A percentile compares a stretch with the other conserved stretches of the same genome.
Evolutionary conservation across 1,140 invertebrate species (phyloP).

Genomic region (Eulimnadia texana): DNA sequence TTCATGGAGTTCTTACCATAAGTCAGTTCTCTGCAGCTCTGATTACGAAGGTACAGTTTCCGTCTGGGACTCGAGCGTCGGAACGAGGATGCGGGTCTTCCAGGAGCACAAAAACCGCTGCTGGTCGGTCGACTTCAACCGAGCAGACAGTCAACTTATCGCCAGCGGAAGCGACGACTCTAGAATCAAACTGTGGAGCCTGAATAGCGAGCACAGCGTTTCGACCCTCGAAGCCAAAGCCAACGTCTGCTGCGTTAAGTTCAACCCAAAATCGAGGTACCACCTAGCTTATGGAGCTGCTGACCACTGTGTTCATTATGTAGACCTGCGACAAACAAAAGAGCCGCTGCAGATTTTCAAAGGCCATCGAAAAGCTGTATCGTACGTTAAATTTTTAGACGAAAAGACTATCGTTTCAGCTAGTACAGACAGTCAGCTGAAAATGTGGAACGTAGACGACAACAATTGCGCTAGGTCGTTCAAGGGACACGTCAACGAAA

Average conservation of each 20-base stretch:
- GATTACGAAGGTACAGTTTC: slow-evolving; percentile 91
- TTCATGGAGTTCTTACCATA: slow-evolving; percentile 87
- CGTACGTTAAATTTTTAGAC: slow-evolving; percentile 89
- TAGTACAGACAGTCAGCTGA: slow-evolving; percentile 85
- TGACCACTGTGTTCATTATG: slow-evolving; percentile 94
- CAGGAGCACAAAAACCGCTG: slow-evolving; percentile 91
- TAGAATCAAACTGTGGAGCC: slow-evolving; percentile 84
- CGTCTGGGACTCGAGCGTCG: slow-evolving; percentile 67
- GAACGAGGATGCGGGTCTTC: slow-evolving; percentile 50
- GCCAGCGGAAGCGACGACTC: slow-evolving; percentile 91
- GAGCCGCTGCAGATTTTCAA: slow-evolving; percentile 70
- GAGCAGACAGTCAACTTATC: slow-evolving; percentile 74
- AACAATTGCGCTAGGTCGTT: slow-evolving; percentile 69
- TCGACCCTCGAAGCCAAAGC: slow-evolving; percentile 77
- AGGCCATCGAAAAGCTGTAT: slow-evolving; percentile 88
- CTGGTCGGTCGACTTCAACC: slow-evolving; percentile 94
- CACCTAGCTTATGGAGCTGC: slow-evolving; percentile 89
- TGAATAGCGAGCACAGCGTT: slow-evolving; percentile 73
- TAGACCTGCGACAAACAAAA: slow-evolving; percentile 76
- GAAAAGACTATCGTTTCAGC: slow-evolving; percentile 81
- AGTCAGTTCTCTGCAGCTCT: slow-evolving; percentile 74
- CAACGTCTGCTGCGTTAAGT: slow-evolving; percentile 93
- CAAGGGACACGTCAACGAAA: slow-evolving; percentile 88
- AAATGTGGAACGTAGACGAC: slow-evolving; percentile 78
- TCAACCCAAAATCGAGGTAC: slow-evolving; percentile 72